Percentiles rank a stretch among this genome's conserved stretches.
Evolutionary conservation across 2,797 vertebrate species (phyloP).

Genomic region (Melanotaenia pygmaea): DNA sequence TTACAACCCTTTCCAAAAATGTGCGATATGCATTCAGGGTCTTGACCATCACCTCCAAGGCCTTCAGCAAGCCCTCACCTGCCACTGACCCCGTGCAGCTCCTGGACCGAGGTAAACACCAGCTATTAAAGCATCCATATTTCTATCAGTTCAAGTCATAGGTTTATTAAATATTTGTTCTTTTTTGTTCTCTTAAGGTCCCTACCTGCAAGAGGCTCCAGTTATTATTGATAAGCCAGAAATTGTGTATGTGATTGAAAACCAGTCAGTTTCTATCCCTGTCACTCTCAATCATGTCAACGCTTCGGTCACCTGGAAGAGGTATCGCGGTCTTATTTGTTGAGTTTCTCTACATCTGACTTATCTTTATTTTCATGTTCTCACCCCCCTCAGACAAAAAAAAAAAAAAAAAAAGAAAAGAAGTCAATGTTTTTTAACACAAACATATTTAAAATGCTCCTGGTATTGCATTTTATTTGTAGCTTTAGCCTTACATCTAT

Average conservation of each 20-base stretch:
- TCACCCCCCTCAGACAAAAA: no score
- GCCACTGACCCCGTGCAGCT: slow-evolving; percentile 89
- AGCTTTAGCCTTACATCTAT: background rate
- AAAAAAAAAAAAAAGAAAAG: no score
- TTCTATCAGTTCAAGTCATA: background rate
- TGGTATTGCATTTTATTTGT: background rate
- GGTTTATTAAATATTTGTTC: background rate
- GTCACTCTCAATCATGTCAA: slow-evolving; percentile 95
- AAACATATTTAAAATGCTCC: background rate
- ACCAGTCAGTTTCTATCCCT: slow-evolving; percentile 87
- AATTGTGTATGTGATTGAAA: slow-evolving; percentile 91
- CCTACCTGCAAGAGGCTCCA: slow-evolving; percentile 89
- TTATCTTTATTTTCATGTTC: background rate
- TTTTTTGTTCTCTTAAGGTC: slow-evolving; percentile 81
- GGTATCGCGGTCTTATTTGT: slow-evolving; percentile 71
- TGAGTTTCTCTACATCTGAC: background rate
- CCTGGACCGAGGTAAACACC: slow-evolving; percentile 86
- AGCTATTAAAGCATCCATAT: background rate
- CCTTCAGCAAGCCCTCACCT: slow-evolving; percentile 93
- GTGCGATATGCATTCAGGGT: slow-evolving; percentile 92
- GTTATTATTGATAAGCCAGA: slow-evolving; percentile 93
- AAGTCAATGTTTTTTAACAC: background rate
- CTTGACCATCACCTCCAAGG: slow-evolving; percentile 91
- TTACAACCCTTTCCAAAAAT: slow-evolving; percentile 88
- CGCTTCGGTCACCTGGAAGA: slow-evolving; percentile 90